Percentiles rank a stretch among this genome's conserved stretches.
Conservation (phyloP, 2,888 invertebrate species). For the Lydus trimaculatus region DNA sequence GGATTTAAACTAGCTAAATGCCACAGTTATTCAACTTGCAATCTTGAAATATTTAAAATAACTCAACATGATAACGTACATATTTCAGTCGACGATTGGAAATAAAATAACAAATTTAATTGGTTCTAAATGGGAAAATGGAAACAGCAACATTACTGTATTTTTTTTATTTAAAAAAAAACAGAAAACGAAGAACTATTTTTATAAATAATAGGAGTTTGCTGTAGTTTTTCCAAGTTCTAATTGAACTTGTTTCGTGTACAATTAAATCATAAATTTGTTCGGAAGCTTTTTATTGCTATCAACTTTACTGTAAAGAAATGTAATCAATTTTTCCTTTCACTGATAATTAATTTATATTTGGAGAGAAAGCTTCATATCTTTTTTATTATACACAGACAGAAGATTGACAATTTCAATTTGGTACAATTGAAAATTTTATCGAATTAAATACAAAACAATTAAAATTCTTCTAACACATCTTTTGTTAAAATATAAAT, state of each 20-base stretch:
- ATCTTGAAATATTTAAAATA: not conserved
- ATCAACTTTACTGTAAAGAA: not conserved
- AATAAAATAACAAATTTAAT: not conserved
- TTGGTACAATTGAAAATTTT: not conserved
- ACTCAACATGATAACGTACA: not conserved
- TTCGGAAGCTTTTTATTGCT: not conserved
- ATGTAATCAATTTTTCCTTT: not conserved
- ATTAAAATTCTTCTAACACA: not conserved
- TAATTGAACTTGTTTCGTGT: not conserved
- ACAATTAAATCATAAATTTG: slow-evolving; percentile 2
- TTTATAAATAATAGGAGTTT: not conserved
- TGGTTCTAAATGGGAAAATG: not conserved
- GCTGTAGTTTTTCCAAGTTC: not conserved
- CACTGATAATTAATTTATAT: not conserved
- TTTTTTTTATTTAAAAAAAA: not conserved
- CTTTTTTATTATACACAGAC: not conserved
- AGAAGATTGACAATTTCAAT: not conserved
- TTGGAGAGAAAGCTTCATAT: not conserved
- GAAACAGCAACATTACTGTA: not conserved
- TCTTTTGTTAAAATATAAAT: not conserved
- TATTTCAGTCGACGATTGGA: not conserved
- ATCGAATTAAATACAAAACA: not conserved
- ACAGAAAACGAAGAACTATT: too few species aligned
- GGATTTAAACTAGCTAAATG: not conserved
- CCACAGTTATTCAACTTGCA: not conserved